These are phyloP conservation scores for Aphidoletes aphidimyza DNA, from an alignment of 2,888 invertebrate genomes.

Conservation along the genomic window DNA sequence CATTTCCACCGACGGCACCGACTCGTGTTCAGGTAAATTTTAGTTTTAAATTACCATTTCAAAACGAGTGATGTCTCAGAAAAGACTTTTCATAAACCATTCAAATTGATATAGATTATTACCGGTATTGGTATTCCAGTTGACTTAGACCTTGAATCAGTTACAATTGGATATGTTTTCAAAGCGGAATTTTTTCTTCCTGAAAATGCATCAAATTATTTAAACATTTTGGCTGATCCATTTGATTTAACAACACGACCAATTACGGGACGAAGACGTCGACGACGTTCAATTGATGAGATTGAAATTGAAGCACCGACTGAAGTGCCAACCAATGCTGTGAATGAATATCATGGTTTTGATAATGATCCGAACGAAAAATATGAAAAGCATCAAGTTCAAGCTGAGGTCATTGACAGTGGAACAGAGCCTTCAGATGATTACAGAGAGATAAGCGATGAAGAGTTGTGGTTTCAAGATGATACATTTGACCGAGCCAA, in stretches of 20 bases:
- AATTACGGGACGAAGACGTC: not conserved
- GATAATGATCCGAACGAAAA: conserved; percentile 22
- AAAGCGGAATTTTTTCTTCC: conserved; percentile 58
- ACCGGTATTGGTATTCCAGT: conserved; percentile 58
- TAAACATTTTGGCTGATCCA: conserved; percentile 37
- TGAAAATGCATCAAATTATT: conserved; percentile 55
- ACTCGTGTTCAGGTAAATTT: conserved; percentile 64
- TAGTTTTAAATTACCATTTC: too few species aligned
- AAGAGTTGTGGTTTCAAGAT: conserved; percentile 23
- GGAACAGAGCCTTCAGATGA: conserved; percentile 6
- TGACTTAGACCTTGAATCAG: conserved; percentile 57
- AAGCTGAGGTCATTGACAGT: conserved; percentile 34
- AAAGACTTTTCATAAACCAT: not conserved
- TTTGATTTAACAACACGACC: conserved; percentile 28
- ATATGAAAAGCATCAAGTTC: conserved; percentile 55
- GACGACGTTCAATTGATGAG: not conserved
- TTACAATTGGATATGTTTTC: conserved; percentile 58
- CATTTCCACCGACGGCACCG: conserved; percentile 64
- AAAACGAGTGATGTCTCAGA: too few species aligned
- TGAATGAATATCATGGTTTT: not conserved
- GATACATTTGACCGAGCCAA: not conserved
- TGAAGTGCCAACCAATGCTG: not conserved
- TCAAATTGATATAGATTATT: conserved; percentile 56
- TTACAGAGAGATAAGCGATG: not conserved
- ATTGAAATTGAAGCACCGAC: not conserved